Percentiles rank a stretch among this genome's conserved stretches.
Evolutionary conservation across 2,888 invertebrate species (phyloP).

Genomic region (Acrobeloides nanus): DNA sequence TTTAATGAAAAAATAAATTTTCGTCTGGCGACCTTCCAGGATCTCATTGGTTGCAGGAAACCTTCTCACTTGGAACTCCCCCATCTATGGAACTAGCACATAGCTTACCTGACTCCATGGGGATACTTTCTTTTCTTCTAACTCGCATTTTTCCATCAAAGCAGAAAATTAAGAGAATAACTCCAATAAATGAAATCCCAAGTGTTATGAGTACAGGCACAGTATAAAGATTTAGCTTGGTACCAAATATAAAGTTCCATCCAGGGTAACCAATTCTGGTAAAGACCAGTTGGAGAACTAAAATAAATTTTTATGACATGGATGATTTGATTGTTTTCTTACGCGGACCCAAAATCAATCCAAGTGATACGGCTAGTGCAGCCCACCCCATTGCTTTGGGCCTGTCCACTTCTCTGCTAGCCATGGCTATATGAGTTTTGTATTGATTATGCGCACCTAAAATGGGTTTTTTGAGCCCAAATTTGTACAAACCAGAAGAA

Average conservation of each 20-base stretch:
- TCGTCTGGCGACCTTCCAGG: too few species aligned
- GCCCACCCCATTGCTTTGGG: conserved; percentile 28
- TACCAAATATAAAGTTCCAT: conserved; percentile 18
- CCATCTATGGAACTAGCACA: too few species aligned
- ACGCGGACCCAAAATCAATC: conserved; percentile 29
- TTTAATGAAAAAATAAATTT: too few species aligned
- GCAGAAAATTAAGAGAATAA: conserved; percentile 20
- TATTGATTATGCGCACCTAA: conserved; percentile 12
- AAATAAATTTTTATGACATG: too few species aligned
- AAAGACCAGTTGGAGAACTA: conserved; percentile 32
- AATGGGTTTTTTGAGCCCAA: conserved; percentile 19
- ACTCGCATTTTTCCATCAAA: conserved; percentile 31
- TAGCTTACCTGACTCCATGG: too few species aligned
- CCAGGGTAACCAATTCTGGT: conserved; percentile 34
- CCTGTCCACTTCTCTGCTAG: conserved; percentile 25
- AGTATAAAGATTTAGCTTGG: conserved; percentile 34
- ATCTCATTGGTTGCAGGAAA: too few species aligned
- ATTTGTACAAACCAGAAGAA: conserved; percentile 22
- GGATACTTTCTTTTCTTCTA: too few species aligned
- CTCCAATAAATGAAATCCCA: conserved; percentile 29
- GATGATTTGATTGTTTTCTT: too few species aligned
- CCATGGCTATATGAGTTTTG: conserved; percentile 23
- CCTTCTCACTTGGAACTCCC: too few species aligned
- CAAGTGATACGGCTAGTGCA: conserved; percentile 25
- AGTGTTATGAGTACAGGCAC: conserved; percentile 35